These are phyloP conservation scores for Habrosyne pyritoides DNA, from an alignment of 2,888 invertebrate genomes.

Conservation along the genomic window DNA sequence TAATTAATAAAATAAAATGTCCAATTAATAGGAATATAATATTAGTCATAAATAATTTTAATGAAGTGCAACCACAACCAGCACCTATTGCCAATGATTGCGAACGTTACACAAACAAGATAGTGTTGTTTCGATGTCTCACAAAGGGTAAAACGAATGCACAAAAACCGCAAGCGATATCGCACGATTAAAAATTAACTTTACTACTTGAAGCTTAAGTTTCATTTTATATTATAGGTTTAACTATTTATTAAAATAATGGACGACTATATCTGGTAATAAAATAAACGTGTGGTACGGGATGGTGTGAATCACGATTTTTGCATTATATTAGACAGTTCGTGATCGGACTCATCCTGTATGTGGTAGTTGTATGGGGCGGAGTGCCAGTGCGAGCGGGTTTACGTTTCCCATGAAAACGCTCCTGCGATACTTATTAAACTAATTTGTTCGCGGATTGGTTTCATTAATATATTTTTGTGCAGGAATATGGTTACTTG, in stretches of 20 bases:
- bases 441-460: neutral
- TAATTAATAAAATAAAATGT: neutral
- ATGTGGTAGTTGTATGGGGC: conserved; percentile 24
- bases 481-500: too few species aligned
- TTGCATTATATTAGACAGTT: conserved; percentile 48
- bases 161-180: neutral
- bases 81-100: neutral
- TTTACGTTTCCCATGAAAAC: too few species aligned
- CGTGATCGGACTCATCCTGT: conserved; percentile 43
- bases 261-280: conserved; percentile 30
- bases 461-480: neutral
- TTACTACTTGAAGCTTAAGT: neutral
- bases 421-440: too few species aligned
- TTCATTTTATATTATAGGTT: neutral
- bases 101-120: neutral
- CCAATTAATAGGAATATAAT: neutral
- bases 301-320: conserved; percentile 58
- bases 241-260: neutral
- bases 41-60: neutral
- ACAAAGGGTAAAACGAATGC: neutral
- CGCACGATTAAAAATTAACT: neutral
- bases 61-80: neutral
- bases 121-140: neutral
- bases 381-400: conserved; percentile 13
- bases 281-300: conserved; percentile 44